Evolutionary conservation across 2,113 vertebrate species (phyloP), one percentile per base, ranked within the genome.

Genomic region (Hydrolagus affinis): DNA sequence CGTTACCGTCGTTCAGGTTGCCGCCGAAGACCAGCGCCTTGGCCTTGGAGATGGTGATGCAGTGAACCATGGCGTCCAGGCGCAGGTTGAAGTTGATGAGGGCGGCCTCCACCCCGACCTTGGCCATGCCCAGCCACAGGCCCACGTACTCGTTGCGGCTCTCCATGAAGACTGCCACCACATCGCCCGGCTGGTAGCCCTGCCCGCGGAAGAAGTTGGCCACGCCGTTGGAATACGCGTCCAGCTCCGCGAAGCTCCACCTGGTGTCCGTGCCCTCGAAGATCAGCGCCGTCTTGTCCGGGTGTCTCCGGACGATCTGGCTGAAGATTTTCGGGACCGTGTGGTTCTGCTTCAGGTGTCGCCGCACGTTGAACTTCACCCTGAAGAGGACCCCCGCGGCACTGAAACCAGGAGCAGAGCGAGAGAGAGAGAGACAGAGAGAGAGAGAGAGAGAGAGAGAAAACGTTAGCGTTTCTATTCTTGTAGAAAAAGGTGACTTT

Each of bases 91-190:
- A 98, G 88, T 99, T 99, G 87, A 99, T 95, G 0, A 99, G 95
- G 0, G 97, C 98, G 0, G 95, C 96, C 91, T 99, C 97, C 85
- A 99, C 95, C 0, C 97, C 98, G 0, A 99, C 94, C 92, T 99
- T 99, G 85, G 98, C 97, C 97, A 99, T 95, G 85, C 98, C 98
- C 0, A 99, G 94, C 98, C 98, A 99, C 74, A 99, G 92, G 15
- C 97, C 97, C 88, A 99, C 97, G 0, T 97, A 99, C 92, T 97
- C 94, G 14, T 95, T 95, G 87, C 96, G 91, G 90, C 98, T 98
- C 91, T 99, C 97, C 97, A 99, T 99, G 91, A 99, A 98, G 69
- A 99, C 90, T 0, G 96, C 96, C n/a, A 95, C 92, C 86, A 97
- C 96, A 0, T 98, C 94, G 0, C 98, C 97, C 0, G 96, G 94